Percentiles rank a stretch among this genome's conserved stretches.
Evolutionary conservation across 2,888 invertebrate genomes (phyloP).

Genomic region (Globia sparganii): DNA sequence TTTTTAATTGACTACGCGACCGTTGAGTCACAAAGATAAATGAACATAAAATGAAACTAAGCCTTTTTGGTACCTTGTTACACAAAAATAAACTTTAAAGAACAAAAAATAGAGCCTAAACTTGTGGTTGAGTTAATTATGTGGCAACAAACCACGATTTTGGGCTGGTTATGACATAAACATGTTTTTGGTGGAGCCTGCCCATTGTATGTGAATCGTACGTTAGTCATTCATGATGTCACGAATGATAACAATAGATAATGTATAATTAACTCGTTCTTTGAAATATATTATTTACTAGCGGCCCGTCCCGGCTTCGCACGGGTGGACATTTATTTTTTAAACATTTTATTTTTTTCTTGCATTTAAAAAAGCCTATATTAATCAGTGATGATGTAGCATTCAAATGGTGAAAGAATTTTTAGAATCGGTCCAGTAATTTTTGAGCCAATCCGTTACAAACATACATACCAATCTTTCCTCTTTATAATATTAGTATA

Average conservation of each 20-base stretch:
- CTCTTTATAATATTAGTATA: too few species aligned
- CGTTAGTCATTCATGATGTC: conserved; percentile 61
- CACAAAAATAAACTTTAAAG: conserved; percentile 60
- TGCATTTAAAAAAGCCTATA: too few species aligned
- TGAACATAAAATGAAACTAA: conserved; percentile 68
- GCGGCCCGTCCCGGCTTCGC: too few species aligned
- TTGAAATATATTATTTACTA: conserved; percentile 40
- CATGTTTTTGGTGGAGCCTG: conserved; percentile 76
- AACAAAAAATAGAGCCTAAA: conserved; percentile 57
- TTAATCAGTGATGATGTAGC: too few species aligned
- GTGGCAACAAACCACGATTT: conserved; percentile 61
- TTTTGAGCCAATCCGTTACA: too few species aligned
- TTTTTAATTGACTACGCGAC: conserved; percentile 71
- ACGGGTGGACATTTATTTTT: too few species aligned
- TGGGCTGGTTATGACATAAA: conserved; percentile 72
- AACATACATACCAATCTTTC: too few species aligned
- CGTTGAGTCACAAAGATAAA: conserved; percentile 71
- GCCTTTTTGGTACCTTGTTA: conserved; percentile 53
- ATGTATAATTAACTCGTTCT: conserved; percentile 47
- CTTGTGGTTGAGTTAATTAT: conserved; percentile 63
- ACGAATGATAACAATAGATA: conserved; percentile 60
- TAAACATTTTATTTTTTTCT: too few species aligned
- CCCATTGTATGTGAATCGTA: conserved; percentile 66
- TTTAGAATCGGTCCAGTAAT: too few species aligned
- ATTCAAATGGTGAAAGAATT: too few species aligned